Evolutionary conservation across 2,113 vertebrate genomes (phyloP), one percentile per base, ranked within the genome.

Genomic region (Baryphthengus martii): DNA sequence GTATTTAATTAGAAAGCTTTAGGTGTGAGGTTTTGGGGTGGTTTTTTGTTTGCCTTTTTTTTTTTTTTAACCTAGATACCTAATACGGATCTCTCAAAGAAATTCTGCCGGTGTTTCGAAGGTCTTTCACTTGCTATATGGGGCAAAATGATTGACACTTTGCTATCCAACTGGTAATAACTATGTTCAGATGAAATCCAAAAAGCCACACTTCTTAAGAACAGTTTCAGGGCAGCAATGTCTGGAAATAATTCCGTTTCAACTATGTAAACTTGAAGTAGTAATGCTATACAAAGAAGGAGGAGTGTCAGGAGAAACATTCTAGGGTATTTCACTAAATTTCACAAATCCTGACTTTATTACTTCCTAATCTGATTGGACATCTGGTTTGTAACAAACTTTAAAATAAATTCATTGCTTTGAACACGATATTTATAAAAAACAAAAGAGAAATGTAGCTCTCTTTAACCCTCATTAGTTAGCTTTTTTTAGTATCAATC

Each of bases 231-330:
- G 59, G 59, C 44, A 89, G 92, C 58, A 94, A 86, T 82, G 94
- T 89, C 92, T 95, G 88, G 90, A 93, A 97, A 89, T 21, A 65
- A 88, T 96, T 84, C 45, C 79, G 84, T 39, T 95, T 15, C 15
- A 94, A 96, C 47, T 80, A 87, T 70, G 67, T 89, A 71, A 97
- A 71, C 78, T 72, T 24, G 31, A 35, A 66, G 52, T 17, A 76
- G 56, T 13, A n/a, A 50, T 45, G 65, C 28, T 78, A 13, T 16
- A 26, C 47, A 80, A 44, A 70, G 89, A 14, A 45, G 49, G 45
- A 72, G 53, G 45, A 61, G 31, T 8, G 13, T 84, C 58, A 72
- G 76, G 66, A 62, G 44, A 88, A 85, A 66, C 52, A 29, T 93
- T 93, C 65, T 63, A 71, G 85, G 88, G 61, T 75, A 35, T 67